Base-by-base conservation (phyloP, 2,797 vertebrate genomes). In the Scolopax bukidnonensis region DNA sequence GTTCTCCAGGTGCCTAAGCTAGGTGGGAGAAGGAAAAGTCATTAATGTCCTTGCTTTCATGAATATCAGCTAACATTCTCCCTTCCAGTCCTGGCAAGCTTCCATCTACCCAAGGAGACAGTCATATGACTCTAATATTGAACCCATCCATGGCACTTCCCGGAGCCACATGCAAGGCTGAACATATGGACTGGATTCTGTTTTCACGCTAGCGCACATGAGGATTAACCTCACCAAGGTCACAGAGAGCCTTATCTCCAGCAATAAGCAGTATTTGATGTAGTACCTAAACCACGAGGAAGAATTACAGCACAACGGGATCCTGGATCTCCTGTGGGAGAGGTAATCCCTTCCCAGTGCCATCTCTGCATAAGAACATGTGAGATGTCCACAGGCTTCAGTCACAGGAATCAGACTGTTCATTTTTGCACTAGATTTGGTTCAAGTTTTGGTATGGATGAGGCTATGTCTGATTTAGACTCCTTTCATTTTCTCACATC, bases 101-200 rank as follows among this genome's bases (percentile, higher is more conserved):
- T 94, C 86, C 88, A 89, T 32, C 85, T 61, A 24, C 56, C 80
- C 27, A 3, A 90, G 77, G 64, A 94, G 83, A 41, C 64, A 90
- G 75, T 4, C 17, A 48, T 68, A 18, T 16, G 48, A 84, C 40
- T 95, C 69, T 60, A 38, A 50, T 27, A 60, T 28, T 63, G 67
- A 93, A 64, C 84, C 70, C 65, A 87, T 38, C 81, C 48, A 8
- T 21, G 77, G 74, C 88, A 68, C 86, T 87, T 90, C 43, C 82
- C 0, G 0, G 86, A 83, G 77, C 80, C 93, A 57, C 70, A 80
- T 33, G 38, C 13, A 4, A 95, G 33, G 77, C 74, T 82, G 84
- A 95, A 75, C 95, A 95, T 94, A 95, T 84, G 96, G 95, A 47
- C 90, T 84, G 53, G 60, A 61, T 82, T 89, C 56, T 90, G 74